Conservation (phyloP, 2,888 invertebrate genomes). For the Eristalinus sepulchralis region DNA sequence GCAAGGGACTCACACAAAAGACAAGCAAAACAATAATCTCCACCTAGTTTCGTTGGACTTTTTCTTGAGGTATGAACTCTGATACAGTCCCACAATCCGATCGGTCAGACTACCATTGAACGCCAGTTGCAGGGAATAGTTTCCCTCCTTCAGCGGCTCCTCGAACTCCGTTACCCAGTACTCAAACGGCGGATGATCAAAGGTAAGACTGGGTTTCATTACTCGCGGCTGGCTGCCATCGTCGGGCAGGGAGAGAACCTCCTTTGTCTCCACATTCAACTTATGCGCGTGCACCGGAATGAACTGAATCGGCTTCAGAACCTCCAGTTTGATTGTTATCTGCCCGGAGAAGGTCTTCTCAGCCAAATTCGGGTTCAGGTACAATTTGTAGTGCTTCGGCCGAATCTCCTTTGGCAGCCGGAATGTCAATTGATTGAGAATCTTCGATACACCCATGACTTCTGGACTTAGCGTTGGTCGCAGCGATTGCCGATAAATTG, state of each 20-base stretch:
- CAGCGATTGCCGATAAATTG: constrained; percentile 1
- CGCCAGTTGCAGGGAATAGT: constrained; percentile 83
- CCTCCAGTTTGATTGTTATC: constrained; percentile 82
- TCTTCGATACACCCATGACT: constrained; percentile 77
- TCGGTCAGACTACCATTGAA: constrained; percentile 86
- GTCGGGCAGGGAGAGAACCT: constrained; percentile 76
- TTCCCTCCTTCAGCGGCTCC: constrained; percentile 77
- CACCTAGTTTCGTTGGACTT: constrained; percentile 78
- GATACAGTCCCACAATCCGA: constrained; percentile 89
- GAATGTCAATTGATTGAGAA: constrained; percentile 78
- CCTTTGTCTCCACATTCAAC: constrained; percentile 81
- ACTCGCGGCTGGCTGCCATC: constrained; percentile 73
- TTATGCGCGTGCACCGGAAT: constrained; percentile 82
- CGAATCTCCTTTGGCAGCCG: constrained; percentile 84
- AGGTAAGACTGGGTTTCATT: constrained; percentile 75
- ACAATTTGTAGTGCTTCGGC: constrained; percentile 85
- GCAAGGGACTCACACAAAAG: neutral
- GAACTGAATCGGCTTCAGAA: constrained; percentile 80
- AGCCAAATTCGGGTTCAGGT: constrained; percentile 84
- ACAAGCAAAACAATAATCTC: constrained; percentile 20
- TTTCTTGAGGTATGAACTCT: constrained; percentile 83
- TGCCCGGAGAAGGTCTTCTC: constrained; percentile 84
- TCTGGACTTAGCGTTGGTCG: constrained; percentile 72
- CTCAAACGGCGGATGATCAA: constrained; percentile 77
- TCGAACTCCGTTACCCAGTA: constrained; percentile 80